A percentile compares a stretch with the other conserved stretches of the same genome.
phyloP scores from a whole-genome alignment of 2,113 vertebrate genomes.

The Felis catus region DNA sequence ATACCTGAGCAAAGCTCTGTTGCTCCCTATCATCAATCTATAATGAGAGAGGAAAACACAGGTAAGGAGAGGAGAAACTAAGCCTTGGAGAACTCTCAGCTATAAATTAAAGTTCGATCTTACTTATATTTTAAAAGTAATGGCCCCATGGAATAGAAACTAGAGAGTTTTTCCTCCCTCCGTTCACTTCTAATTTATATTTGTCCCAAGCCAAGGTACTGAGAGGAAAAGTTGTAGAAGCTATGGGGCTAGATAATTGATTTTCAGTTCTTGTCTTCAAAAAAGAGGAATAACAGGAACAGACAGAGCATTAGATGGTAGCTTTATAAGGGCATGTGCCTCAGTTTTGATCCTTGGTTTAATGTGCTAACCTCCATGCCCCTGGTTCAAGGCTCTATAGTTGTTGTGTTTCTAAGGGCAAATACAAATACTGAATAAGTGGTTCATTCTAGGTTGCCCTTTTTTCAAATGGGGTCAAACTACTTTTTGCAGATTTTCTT shows the following conservation, averaged over 20 bases:
- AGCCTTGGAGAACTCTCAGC: not conserved
- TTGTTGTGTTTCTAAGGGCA: not conserved
- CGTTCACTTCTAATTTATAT: slow-evolving; percentile 36
- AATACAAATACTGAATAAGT: not conserved
- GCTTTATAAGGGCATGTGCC: not conserved
- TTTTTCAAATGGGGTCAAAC: not conserved
- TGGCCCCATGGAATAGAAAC: not conserved
- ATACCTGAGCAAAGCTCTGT: not conserved
- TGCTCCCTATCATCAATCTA: slow-evolving; percentile 18
- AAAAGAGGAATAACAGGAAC: not conserved
- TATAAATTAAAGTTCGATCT: slow-evolving; percentile 22
- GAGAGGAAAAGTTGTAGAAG: not conserved
- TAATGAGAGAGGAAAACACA: slow-evolving; percentile 33
- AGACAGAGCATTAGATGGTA: not conserved
- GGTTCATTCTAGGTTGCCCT: not conserved
- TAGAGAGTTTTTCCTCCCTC: not conserved
- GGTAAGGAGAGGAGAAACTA: not conserved
- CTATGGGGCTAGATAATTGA: not conserved
- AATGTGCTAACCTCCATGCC: not conserved
- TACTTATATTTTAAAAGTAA: slow-evolving; percentile 59
- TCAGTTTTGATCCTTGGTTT: not conserved
- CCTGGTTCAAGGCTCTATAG: not conserved
- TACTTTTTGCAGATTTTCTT: not conserved
- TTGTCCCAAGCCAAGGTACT: not conserved
- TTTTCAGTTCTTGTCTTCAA: slow-evolving; percentile 4